A percentile compares a stretch with the other conserved stretches of the same genome.
Conservation (phyloP, 2,113 vertebrate genomes). For the Hippoglossus stenolepis region DNA sequence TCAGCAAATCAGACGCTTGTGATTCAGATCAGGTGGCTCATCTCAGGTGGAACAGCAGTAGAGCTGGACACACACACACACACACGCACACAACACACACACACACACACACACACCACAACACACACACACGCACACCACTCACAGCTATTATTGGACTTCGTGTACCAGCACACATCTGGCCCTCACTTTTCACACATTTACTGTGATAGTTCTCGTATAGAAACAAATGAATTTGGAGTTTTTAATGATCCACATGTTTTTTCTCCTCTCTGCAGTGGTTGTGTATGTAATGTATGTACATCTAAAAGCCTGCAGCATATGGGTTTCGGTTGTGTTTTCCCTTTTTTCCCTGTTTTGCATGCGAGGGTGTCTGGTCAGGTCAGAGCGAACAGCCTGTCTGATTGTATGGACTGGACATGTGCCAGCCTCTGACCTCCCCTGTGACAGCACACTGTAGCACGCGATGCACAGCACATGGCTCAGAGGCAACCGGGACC, state of each 20-base stretch:
- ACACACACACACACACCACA: slow-evolving; percentile 12
- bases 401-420: slow-evolving; percentile 56
- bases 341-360: background rate
- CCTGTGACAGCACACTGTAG: slow-evolving; percentile 36
- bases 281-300: background rate
- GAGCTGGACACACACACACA: slow-evolving; percentile 26
- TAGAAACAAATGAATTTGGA: background rate
- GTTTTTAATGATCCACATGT: background rate
- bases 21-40: slow-evolving; percentile 63
- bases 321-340: slow-evolving; percentile 6
- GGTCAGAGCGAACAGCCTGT: slow-evolving; percentile 57
- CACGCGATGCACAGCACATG: slow-evolving; percentile 14
- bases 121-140: slow-evolving; percentile 16
- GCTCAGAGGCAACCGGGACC: slow-evolving; percentile 38
- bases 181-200: background rate
- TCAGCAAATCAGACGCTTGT: slow-evolving; percentile 58
- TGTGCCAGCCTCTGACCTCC: slow-evolving; percentile 53
- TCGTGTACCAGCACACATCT: slow-evolving; percentile 10
- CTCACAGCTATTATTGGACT: slow-evolving; percentile 3
- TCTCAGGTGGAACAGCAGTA: slow-evolving; percentile 51
- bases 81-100: slow-evolving; percentile 12
- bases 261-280: background rate
- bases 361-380: slow-evolving; percentile 35
- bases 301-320: slow-evolving; percentile 3
- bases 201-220: too few species aligned